Evolutionary conservation across 2,888 invertebrate species (phyloP).

Genomic region (Graphium colonna): DNA sequence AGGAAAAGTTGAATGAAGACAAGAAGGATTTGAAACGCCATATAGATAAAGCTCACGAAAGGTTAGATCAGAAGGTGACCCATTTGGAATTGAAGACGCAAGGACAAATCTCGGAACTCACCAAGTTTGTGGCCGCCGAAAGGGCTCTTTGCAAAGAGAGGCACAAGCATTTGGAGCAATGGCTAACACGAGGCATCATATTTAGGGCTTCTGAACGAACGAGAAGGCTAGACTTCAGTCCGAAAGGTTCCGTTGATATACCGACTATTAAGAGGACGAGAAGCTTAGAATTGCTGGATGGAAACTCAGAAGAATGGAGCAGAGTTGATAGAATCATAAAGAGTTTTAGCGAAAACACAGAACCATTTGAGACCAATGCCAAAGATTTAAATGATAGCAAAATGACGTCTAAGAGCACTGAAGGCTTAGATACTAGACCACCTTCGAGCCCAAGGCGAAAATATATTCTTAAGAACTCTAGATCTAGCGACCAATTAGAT

Average conservation of each 20-base stretch:
- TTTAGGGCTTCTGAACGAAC: conserved; percentile 78
- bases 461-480: conserved; percentile 58
- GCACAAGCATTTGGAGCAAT: conserved; percentile 84
- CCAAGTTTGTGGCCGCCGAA: conserved; percentile 83
- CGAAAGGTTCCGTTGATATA: conserved; percentile 75
- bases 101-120: conserved; percentile 85
- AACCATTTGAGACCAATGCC: conserved; percentile 59
- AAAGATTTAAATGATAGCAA: conserved; percentile 66
- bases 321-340: conserved; percentile 59
- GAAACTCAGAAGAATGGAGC: conserved; percentile 65
- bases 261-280: conserved; percentile 83
- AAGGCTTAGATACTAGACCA: conserved; percentile 60
- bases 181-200: conserved; percentile 82
- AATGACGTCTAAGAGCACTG: conserved; percentile 75
- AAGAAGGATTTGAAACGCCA: conserved; percentile 88
- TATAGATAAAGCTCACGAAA: conserved; percentile 89
- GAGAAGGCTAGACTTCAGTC: conserved; percentile 67
- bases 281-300: conserved; percentile 85
- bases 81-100: conserved; percentile 87
- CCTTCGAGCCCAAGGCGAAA: conserved; percentile 53
- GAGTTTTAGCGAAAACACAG: conserved; percentile 60
- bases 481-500: conserved; percentile 66
- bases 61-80: conserved; percentile 89
- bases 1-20: conserved; percentile 89
- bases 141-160: conserved; percentile 82